Evolutionary conservation across 2,797 vertebrate species (phyloP).

Genomic region (Eutrigla gurnardus): DNA sequence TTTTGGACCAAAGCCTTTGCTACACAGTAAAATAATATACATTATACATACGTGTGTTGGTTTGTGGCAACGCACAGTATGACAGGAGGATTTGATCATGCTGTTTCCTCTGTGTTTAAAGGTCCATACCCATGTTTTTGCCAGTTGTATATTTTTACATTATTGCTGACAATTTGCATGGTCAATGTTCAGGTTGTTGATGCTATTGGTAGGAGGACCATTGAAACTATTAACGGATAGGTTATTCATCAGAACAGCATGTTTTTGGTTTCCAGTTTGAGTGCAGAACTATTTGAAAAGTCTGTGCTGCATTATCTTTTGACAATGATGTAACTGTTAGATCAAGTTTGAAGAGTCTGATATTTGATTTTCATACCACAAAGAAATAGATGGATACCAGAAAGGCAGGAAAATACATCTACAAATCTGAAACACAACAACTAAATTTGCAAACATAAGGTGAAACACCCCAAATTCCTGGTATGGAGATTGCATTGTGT

Average conservation of each 20-base stretch:
- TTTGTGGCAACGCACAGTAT: background rate
- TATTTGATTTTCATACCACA: background rate
- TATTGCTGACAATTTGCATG: background rate
- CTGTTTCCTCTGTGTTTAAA: constrained; percentile 14
- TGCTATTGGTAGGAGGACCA: background rate
- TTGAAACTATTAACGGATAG: constrained; percentile 1
- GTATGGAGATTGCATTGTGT: background rate
- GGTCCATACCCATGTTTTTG: background rate
- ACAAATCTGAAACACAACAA: background rate
- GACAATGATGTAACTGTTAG: background rate
- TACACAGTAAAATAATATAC: background rate
- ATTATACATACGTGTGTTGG: background rate
- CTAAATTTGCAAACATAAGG: background rate
- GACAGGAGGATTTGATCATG: background rate
- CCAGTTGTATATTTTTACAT: background rate
- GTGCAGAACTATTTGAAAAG: constrained; percentile 7
- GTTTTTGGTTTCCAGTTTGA: background rate
- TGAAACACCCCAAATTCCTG: background rate
- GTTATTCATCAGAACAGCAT: constrained; percentile 17
- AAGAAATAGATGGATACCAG: background rate
- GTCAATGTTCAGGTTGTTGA: background rate
- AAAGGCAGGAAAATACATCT: background rate
- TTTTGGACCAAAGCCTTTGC: background rate
- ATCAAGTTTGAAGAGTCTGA: background rate
- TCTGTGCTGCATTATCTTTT: constrained; percentile 10